phyloP scores from a whole-genome alignment of 2,113 vertebrate species.

The Ceyx cyanopectus region DNA sequence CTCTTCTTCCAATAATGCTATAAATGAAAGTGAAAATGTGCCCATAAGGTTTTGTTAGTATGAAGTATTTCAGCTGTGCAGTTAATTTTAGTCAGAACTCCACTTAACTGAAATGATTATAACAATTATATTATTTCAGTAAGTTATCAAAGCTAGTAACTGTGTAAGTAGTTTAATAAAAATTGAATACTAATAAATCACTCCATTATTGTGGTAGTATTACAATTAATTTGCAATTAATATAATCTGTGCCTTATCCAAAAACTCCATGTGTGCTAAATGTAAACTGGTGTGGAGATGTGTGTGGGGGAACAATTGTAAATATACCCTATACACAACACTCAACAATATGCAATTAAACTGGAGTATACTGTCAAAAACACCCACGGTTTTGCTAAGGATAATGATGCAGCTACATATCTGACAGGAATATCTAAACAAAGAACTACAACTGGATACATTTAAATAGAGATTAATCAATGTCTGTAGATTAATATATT shows the following conservation, averaged over 20 bases:
- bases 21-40: slow-evolving; percentile 28
- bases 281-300: not conserved
- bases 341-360: not conserved
- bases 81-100: slow-evolving; percentile 23
- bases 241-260: not conserved
- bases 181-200: slow-evolving; percentile 54
- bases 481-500: not conserved
- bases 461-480: not conserved
- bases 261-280: not conserved
- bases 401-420: not conserved
- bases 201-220: slow-evolving; percentile 56
- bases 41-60: slow-evolving; percentile 17
- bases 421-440: not conserved
- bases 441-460: not conserved
- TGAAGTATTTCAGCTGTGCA: not conserved
- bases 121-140: slow-evolving; percentile 19
- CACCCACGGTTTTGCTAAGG: not conserved
- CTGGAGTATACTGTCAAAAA: not conserved
- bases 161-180: slow-evolving; percentile 62
- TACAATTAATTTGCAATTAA: slow-evolving; percentile 31
- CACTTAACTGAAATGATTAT: slow-evolving; percentile 36
- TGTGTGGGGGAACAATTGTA: not conserved
- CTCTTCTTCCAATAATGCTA: slow-evolving; percentile 95
- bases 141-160: slow-evolving; percentile 57
- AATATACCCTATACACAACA: not conserved